Evolutionary conservation across 2,888 invertebrate species (phyloP).

Genomic region (Chrysolina haemoptera): DNA sequence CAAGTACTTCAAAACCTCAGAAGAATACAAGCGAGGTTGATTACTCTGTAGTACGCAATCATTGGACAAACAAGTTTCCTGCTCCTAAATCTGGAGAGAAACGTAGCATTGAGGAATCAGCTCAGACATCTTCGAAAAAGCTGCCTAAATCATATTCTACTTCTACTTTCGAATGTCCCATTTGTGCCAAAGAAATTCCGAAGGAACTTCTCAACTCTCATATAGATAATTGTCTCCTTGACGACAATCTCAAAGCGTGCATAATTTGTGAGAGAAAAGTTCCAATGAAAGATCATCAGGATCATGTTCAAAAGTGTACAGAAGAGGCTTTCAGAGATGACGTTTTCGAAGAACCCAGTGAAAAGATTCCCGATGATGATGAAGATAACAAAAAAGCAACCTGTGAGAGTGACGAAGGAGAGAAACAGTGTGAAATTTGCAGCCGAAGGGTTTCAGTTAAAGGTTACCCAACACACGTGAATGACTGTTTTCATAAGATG

Average conservation of each 20-base stretch:
- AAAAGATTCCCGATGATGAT: slow-evolving; percentile 13
- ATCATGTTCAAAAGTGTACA: slow-evolving; percentile 50
- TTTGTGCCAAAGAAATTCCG: slow-evolving; percentile 62
- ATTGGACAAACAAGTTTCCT: slow-evolving; percentile 67
- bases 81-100: slow-evolving; percentile 34
- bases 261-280: slow-evolving; percentile 49
- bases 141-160: slow-evolving; percentile 40
- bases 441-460: slow-evolving; percentile 62
- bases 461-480: slow-evolving; percentile 68
- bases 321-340: slow-evolving; percentile 48
- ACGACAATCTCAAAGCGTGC: slow-evolving; percentile 42
- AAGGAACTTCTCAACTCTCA: slow-evolving; percentile 63
- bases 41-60: slow-evolving; percentile 64
- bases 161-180: slow-evolving; percentile 63
- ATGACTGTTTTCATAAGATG: slow-evolving; percentile 71
- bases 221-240: slow-evolving; percentile 59
- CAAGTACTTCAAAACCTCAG: not conserved
- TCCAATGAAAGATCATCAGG: slow-evolving; percentile 44
- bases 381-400: not conserved
- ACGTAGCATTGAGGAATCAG: slow-evolving; percentile 26
- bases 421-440: slow-evolving; percentile 72
- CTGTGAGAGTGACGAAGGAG: slow-evolving; percentile 29
- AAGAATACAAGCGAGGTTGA: slow-evolving; percentile 46
- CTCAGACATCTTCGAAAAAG: slow-evolving; percentile 37
- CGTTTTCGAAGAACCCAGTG: slow-evolving; percentile 30